Evolutionary conservation across 2,888 invertebrate species (phyloP), one percentile per base, ranked within the genome.

Genomic region (Epinotia bilunana): DNA sequence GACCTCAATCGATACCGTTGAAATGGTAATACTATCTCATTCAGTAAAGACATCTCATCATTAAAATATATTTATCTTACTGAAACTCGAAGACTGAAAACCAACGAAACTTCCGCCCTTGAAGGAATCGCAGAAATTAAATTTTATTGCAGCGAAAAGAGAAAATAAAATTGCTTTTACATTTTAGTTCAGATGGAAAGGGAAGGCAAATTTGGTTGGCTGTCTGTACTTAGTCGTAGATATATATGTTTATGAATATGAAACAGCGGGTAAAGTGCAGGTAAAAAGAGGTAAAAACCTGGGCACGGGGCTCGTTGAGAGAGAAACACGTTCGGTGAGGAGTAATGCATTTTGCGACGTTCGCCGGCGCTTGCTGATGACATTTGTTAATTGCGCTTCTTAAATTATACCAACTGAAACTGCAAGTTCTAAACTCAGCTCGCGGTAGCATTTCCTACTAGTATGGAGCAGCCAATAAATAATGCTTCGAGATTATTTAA

Each of bases 101-200:
- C 72, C 43, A 72, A 64, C 57, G 23, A 58, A 58, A 64, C 70
- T 74, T 60, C 60, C 60, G 39, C 61, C 60, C 64, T 71, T 64
- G 53, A 71, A 71, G 64, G 60, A 74, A 71, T 71, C 60, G 64
- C 64, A 71, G 70, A 60, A 65, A 71, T 74, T 55, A 71, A 74
- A 74, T 65, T 74, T 60, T 57, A 67, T 65, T 62, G 61, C 75
- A 67, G 46, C 61, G 61, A 67, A 71, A 75, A 77, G 72, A 76
- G 76, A 76, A 73, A 76, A 76, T 77, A 80, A 77, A 76, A 77
- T 78, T 73, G 74, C 78, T 78, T 80, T 79, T 78, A 78, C 79
- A 78, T 78, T 80, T 80, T 75, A 78, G 78, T 79, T 78, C 80
- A 72, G 77, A 77, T 76, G 77, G 79, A 82, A 80, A 80, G 77